Base-by-base conservation (phyloP, 2,888 invertebrate genomes). In the Thymelicus lineola region DNA sequence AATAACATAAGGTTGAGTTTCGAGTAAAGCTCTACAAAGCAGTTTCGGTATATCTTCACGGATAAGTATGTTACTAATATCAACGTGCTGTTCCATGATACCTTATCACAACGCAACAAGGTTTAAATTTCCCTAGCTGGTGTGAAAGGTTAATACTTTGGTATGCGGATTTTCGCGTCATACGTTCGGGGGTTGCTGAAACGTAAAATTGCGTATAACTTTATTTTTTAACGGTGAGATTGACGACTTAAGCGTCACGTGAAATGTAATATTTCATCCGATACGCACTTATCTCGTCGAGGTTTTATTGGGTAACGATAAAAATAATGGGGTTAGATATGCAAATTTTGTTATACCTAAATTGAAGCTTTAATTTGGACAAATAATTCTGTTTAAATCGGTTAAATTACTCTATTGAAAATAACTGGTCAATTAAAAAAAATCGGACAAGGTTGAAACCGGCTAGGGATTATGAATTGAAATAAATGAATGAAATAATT, bases 201-300 rank as follows among this genome's bases (percentile, higher is more conserved):
- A 89, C 86, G 92, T 87, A 90, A 92, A 93, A 92, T 93, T 91
- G 89, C 79, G 86, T 82, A 88, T 93, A 91, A 92, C 90, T 91
- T 91, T 89, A 91, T 91, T 93, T 90, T 84, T 88, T 82, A 79
- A 82, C 82, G 82, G 83, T 79, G 88, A 89, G 91, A 91, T 92
- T 91, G 91, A 92, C 87, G 88, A 84, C 50, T 66, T 59, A 35
- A 84, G 80, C 82, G 82, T 79, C 80, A 77, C 77, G 75, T 72
- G 77, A 70, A 78, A 76, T 76, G 77, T 80, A 80, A 85, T 85
- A 84, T 86, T 82, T 86, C 80, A 79, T 79, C 75, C 74, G 76
- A 73, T 80, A 82, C 79, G 79, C 75, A 80, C 79, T 81, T 86
- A 88, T 88, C 82, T 82, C 72, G 81, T 84, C 83, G 82, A 73